phyloP scores from a whole-genome alignment of 2,113 vertebrate species.

The Lampris megalopsis region DNA sequence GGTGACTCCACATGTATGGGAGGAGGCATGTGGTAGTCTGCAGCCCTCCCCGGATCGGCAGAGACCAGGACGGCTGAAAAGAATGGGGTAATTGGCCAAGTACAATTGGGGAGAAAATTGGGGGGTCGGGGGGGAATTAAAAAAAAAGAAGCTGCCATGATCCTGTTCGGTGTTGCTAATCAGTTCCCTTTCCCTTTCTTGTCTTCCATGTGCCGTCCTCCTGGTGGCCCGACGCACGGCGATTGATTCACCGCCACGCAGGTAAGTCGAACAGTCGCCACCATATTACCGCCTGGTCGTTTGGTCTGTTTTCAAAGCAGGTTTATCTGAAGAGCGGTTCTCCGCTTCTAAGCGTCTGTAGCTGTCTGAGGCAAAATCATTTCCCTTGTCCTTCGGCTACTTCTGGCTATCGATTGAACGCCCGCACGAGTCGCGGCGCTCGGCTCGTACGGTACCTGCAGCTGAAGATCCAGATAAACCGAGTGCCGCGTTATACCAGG shows the following conservation, averaged over 20 bases:
- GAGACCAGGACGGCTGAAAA: too few relatives aligned
- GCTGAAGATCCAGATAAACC: slow-evolving; percentile 56
- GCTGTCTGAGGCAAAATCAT: slow-evolving; percentile 50
- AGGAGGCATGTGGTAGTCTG: too few relatives aligned
- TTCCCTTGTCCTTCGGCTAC: slow-evolving; percentile 54
- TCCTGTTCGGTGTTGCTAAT: slow-evolving; percentile 35
- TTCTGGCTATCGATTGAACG: slow-evolving; percentile 56
- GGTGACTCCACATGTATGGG: too few relatives aligned
- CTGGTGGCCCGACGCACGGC: slow-evolving; percentile 34
- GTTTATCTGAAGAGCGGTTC: slow-evolving; percentile 39
- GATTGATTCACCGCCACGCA: slow-evolving; percentile 26
- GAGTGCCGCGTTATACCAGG: slow-evolving; percentile 41
- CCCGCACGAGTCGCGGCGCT: slow-evolving; percentile 57
- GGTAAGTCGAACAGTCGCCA: slow-evolving; percentile 59
- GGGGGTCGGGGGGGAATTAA: too few relatives aligned
- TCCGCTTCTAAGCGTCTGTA: slow-evolving; percentile 54
- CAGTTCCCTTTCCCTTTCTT: slow-evolving; percentile 29
- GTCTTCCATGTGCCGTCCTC: slow-evolving; percentile 51
- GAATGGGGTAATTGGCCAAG: too few relatives aligned
- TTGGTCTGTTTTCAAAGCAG: slow-evolving; percentile 42
- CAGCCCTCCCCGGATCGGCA: too few relatives aligned
- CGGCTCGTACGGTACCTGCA: slow-evolving; percentile 58
- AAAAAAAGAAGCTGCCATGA: not conserved
- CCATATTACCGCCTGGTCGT: slow-evolving; percentile 28
- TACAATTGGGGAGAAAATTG: too few relatives aligned